A percentile compares a stretch with the other conserved stretches of the same genome.
phyloP scores from a whole-genome alignment of 2,797 vertebrate genomes.

The Lepidocolaptes lacrymiger region DNA sequence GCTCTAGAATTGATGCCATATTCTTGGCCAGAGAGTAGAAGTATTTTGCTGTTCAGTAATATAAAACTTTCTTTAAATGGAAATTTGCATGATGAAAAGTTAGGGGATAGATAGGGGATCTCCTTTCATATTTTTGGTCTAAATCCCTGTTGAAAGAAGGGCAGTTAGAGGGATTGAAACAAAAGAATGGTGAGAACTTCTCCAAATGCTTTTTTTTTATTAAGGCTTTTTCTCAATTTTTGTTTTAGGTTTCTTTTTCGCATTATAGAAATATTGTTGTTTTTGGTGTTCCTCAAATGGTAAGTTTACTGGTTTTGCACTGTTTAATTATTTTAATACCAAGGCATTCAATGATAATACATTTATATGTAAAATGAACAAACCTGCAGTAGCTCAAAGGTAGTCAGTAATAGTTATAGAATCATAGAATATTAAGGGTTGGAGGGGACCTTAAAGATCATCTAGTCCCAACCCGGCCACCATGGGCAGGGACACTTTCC shows the following conservation, averaged over 20 bases:
- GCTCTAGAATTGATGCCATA: background rate
- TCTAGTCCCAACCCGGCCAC: rapidly evolving
- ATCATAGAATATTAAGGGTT: background rate
- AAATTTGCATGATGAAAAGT: background rate
- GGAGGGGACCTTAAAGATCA: background rate
- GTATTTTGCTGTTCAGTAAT: background rate
- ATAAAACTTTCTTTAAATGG: background rate
- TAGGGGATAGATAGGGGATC: background rate
- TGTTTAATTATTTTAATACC: background rate
- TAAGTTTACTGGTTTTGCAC: conserved; percentile 71
- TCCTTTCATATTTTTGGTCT: background rate
- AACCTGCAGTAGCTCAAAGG: background rate
- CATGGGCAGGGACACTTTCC: background rate
- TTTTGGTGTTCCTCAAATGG: conserved; percentile 98
- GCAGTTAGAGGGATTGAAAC: background rate
- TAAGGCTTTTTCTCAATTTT: background rate
- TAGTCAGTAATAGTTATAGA: background rate
- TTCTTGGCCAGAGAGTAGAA: background rate
- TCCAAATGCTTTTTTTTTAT: background rate
- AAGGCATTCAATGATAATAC: background rate
- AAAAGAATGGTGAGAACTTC: background rate
- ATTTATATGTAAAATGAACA: background rate
- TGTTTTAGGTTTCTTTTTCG: conserved; percentile 87
- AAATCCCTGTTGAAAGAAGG: background rate
- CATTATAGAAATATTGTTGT: conserved; percentile 90